Base-by-base conservation (phyloP, 2,797 vertebrate genomes). In the Clarias fuscus region DNA sequence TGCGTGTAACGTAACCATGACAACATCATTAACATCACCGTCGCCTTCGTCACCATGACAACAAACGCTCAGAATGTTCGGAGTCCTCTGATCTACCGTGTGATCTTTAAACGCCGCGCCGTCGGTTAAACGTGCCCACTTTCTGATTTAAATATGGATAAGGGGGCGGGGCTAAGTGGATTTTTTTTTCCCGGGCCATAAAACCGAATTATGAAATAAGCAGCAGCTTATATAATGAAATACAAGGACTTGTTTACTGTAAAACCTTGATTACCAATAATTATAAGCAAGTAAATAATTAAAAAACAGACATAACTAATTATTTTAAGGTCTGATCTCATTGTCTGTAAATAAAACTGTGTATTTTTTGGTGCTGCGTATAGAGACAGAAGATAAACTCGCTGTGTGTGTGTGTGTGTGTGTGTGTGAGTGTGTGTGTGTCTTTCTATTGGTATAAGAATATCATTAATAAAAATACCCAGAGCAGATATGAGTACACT, bases 401-500 rank as follows among this genome's bases (percentile, higher is more conserved):
- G 0, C 10, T 48, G 2, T 70, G 33, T 71, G 68, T 71, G 15
- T 37, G 68, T 72, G 20, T 72, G 70, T 72, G 70, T 72, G 20
- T 71, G 68, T 71, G 37, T 72, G 40, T 59, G 17, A 59, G 75
- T 59, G 27, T 77, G 75, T 76, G 73, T 27, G 73, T 73, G 71
- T 48, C 20, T 27, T 17, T 76, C 48, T 58, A 14, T 8, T 56
- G 48, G 48, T 76, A 58, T 77, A 77, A 56, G 33, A 56, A 76
- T 77, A 58, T 33, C 17, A 0, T 7, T 20, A 58, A 58, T 59
- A 58, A 56, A 76, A 76, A 76, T 76, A 81, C 37, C 65, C 33
- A 27, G 4, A 75, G 56, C 70, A 64, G 71, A 43, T 65, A 84
- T 65, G 62, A 61, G 73, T 27, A 95, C 92, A 95, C 91, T 92